Conservation (phyloP, 2,888 invertebrate genomes). For the Amphipyra tragopoginis region DNA sequence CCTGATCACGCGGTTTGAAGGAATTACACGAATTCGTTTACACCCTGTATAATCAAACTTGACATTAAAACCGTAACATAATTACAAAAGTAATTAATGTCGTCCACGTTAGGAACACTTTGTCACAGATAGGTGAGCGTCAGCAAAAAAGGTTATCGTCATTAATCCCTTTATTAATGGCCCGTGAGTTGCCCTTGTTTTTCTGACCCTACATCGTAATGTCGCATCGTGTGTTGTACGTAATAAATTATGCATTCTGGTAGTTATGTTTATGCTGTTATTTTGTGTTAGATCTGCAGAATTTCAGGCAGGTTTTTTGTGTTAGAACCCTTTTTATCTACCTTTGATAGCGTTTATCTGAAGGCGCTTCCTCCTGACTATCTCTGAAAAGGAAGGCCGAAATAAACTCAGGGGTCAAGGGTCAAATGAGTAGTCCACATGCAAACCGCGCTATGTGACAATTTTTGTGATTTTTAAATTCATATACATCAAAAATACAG, state of each 20-base stretch:
- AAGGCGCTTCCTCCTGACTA: too few relatives aligned
- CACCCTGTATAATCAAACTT: conserved; percentile 21
- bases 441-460: too few relatives aligned
- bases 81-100: conserved; percentile 60
- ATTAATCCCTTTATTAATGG: conserved; percentile 74
- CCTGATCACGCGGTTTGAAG: too few relatives aligned
- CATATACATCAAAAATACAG: too few relatives aligned
- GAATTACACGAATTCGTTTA: too few relatives aligned
- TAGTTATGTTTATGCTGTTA: not conserved
- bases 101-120: conserved; percentile 49
- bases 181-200: conserved; percentile 62
- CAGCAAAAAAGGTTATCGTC: conserved; percentile 70
- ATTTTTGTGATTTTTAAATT: too few relatives aligned
- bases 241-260: conserved; percentile 26
- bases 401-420: too few relatives aligned
- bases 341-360: too few relatives aligned
- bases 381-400: too few relatives aligned
- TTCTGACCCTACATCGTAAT: conserved; percentile 61
- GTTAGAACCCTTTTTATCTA: too few relatives aligned
- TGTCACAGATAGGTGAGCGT: conserved; percentile 64
- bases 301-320: not conserved
- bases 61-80: conserved; percentile 40
- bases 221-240: conserved; percentile 42
- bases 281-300: not conserved
- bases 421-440: too few relatives aligned